phyloP scores from a whole-genome alignment of 2,797 vertebrate genomes.

The Pyrrhura leucotis region DNA sequence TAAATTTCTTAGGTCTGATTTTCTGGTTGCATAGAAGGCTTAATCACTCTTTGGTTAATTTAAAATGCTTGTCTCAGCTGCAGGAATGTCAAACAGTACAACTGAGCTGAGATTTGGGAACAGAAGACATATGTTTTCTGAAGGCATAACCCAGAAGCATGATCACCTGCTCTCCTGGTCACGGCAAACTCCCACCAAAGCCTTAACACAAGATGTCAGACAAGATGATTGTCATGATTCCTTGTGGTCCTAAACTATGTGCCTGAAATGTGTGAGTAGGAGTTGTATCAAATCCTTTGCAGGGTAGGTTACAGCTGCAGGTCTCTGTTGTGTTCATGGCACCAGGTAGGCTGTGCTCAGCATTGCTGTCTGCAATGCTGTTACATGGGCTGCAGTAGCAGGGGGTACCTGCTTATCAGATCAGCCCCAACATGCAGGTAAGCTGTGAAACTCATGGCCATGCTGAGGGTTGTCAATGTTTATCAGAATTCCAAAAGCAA shows the following conservation, averaged over 20 bases:
- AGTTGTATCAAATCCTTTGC: neutral
- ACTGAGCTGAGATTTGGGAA: neutral
- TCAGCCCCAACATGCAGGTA: accelerated
- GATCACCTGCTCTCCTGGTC: neutral
- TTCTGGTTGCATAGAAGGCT: neutral
- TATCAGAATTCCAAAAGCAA: neutral
- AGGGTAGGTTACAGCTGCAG: neutral
- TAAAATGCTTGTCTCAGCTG: neutral
- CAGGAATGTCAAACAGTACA: neutral
- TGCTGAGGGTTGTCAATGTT: neutral
- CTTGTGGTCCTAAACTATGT: neutral
- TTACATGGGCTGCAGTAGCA: accelerated
- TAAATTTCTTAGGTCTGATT: conserved; percentile 34
- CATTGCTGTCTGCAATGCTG: neutral
- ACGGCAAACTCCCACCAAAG: neutral
- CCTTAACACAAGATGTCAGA: neutral
- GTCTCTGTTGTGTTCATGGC: neutral
- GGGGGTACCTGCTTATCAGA: neutral
- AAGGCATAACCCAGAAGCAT: neutral
- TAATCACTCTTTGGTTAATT: conserved; percentile 8
- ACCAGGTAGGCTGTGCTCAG: neutral
- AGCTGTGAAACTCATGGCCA: accelerated
- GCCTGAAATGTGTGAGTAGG: neutral
- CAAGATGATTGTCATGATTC: neutral
- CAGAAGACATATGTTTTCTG: neutral